These are phyloP conservation scores for Pangasius macronema DNA, from an alignment of 2,797 vertebrate species.

Conservation along the genomic window DNA sequence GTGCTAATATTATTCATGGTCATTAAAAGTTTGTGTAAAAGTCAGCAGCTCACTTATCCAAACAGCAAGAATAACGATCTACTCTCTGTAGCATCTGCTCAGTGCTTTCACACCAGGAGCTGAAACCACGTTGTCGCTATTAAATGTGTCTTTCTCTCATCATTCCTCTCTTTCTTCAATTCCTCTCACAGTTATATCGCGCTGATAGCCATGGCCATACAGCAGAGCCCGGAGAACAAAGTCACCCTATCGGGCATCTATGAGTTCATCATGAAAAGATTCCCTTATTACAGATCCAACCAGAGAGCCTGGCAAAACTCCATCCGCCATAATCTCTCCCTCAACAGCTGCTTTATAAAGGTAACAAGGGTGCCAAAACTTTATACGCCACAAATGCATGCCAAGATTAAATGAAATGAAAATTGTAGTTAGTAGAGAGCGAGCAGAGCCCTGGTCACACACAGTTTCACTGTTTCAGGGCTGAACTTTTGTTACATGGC, in stretches of 20 bases:
- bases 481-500: background rate
- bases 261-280: constrained; percentile 96
- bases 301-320: constrained; percentile 99
- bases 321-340: constrained; percentile 96
- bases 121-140: background rate
- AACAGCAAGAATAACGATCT: background rate
- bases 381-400: background rate
- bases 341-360: constrained; percentile 99
- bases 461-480: background rate
- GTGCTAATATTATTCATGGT: background rate
- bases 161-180: background rate
- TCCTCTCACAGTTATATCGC: constrained; percentile 91
- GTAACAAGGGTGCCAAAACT: constrained; percentile 66
- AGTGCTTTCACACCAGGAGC: background rate
- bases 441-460: background rate
- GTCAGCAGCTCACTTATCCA: background rate
- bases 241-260: constrained; percentile 97
- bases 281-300: constrained; percentile 97
- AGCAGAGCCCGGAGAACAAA: constrained; percentile 92
- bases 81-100: background rate
- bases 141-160: background rate
- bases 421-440: background rate
- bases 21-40: background rate
- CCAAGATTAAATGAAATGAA: background rate
- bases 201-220: constrained; percentile 98